Evolutionary conservation across 2,797 vertebrate genomes (phyloP).

Genomic region (Lophius americanus): DNA sequence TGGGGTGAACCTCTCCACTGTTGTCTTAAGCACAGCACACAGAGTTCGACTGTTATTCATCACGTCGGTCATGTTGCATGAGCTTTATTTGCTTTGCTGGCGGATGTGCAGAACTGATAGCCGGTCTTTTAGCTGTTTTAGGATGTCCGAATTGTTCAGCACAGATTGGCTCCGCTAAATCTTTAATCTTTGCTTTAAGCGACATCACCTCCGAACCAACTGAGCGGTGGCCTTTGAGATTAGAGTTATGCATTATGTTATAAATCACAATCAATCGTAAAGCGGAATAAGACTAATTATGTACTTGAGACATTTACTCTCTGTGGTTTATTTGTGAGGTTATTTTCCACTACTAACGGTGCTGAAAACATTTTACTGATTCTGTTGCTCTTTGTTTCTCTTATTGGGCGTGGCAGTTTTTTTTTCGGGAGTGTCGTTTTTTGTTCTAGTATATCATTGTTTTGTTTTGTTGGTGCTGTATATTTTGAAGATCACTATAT

Average conservation of each 20-base stretch:
- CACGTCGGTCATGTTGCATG: conserved; percentile 51
- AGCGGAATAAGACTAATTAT: conserved; percentile 3
- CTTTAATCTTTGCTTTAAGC: background rate
- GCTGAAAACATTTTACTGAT: conserved; percentile 46
- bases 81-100: conserved; percentile 31
- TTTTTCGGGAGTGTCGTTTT: conserved; percentile 36
- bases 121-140: conserved; percentile 7
- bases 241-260: conserved; percentile 24
- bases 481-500: conserved; percentile 16
- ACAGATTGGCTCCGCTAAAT: conserved; percentile 9
- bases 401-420: conserved; percentile 33
- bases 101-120: conserved; percentile 22
- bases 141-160: conserved; percentile 14
- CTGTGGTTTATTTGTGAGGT: conserved; percentile 12
- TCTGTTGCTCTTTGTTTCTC: conserved; percentile 28
- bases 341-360: conserved; percentile 44
- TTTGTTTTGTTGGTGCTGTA: conserved; percentile 26
- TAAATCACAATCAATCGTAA: conserved; percentile 16
- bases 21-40: conserved; percentile 67
- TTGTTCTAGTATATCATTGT: conserved; percentile 39
- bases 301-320: conserved; percentile 2
- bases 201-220: conserved; percentile 15
- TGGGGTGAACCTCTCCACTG: conserved; percentile 48
- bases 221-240: conserved; percentile 11
- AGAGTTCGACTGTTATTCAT: conserved; percentile 64